Percentiles rank a stretch among this genome's conserved stretches.
Evolutionary conservation across 2,888 invertebrate species (phyloP).

Genomic region (Drosophila neonasuta): DNA sequence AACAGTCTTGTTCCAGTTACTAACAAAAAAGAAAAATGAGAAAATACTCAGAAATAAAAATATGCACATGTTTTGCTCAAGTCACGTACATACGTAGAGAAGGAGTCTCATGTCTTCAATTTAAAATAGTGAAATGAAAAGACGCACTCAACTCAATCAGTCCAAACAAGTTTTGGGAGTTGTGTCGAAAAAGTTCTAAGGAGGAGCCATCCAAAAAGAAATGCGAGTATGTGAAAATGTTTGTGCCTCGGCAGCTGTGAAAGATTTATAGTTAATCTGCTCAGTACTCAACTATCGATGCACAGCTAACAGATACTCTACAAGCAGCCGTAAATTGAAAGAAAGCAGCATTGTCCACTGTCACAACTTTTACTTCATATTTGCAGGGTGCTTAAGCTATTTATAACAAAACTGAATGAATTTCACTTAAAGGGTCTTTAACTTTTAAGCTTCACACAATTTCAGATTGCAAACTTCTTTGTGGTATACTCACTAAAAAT

Average conservation of each 20-base stretch:
- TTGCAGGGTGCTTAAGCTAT: not conserved
- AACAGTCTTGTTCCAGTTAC: not conserved
- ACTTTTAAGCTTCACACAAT: not conserved
- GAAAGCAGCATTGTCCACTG: not conserved
- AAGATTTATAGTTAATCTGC: constrained; percentile 8
- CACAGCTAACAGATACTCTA: not conserved
- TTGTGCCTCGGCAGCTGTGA: not conserved
- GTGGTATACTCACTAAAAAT: not conserved
- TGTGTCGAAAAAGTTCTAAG: constrained; percentile 12
- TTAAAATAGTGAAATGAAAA: not conserved
- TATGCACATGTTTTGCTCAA: constrained; percentile 6
- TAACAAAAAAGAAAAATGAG: not conserved
- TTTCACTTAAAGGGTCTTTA: not conserved
- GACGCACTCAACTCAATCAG: constrained; percentile 27
- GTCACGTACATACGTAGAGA: not conserved
- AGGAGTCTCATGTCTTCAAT: not conserved
- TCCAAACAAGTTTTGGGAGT: constrained; percentile 15
- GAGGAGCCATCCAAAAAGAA: not conserved
- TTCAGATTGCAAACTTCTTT: not conserved
- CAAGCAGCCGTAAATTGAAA: no score
- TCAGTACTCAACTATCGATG: not conserved
- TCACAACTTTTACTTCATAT: not conserved
- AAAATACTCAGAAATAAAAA: not conserved
- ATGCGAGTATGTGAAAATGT: not conserved
- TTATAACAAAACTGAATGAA: not conserved